Percentiles rank a stretch among this genome's conserved stretches.
Conservation (phyloP, 2,888 invertebrate genomes). For the Tetragnatha montana region DNA sequence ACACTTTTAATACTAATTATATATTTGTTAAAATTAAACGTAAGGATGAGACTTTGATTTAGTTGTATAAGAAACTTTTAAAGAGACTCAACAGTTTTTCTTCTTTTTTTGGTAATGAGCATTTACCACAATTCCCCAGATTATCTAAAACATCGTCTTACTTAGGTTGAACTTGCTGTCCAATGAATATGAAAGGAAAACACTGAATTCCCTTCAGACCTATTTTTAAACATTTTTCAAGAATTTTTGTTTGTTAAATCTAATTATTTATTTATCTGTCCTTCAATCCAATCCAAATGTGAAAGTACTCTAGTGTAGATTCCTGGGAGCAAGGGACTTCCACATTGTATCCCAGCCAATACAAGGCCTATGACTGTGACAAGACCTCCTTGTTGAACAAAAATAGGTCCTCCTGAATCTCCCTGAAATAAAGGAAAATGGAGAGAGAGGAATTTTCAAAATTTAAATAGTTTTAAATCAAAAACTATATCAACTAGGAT, state of each 20-base stretch:
- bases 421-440: constrained; percentile 33
- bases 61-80: too few relatives aligned
- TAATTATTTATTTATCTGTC: constrained; percentile 39
- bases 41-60: too few relatives aligned
- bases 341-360: constrained; percentile 60
- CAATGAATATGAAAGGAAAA: too few relatives aligned
- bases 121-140: too few relatives aligned
- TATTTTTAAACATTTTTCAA: too few relatives aligned
- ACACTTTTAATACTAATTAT: too few relatives aligned
- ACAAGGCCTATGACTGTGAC: constrained; percentile 66
- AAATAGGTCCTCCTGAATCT: constrained; percentile 65
- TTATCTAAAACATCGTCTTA: too few relatives aligned
- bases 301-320: constrained; percentile 62
- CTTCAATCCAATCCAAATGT: constrained; percentile 55
- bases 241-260: background rate
- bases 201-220: too few relatives aligned
- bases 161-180: too few relatives aligned
- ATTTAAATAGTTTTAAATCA: background rate
- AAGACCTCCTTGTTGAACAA: constrained; percentile 34
- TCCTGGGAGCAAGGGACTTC: constrained; percentile 61
- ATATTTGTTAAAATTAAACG: too few relatives aligned
- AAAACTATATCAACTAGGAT: background rate
- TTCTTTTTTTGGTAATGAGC: too few relatives aligned
- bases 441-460: background rate
- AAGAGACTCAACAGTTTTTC: too few relatives aligned